Evolutionary conservation across 2,888 invertebrate species (phyloP), one percentile per base, ranked within the genome.

Genomic region (Patella caerulea): DNA sequence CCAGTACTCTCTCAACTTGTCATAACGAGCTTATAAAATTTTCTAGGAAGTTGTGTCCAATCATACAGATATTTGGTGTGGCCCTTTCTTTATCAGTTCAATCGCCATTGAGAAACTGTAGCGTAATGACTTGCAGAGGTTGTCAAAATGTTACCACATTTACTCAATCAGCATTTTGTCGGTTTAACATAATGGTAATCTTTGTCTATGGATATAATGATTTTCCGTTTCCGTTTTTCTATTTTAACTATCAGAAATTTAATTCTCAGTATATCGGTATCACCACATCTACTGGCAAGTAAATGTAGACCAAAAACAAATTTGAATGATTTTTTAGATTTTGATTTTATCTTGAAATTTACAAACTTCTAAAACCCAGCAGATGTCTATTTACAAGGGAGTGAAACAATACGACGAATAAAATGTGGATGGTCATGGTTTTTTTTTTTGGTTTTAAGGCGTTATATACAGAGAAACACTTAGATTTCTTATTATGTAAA

Each of bases 121-220:
- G 65, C 19, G 19, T 65, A 65, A 65, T 65, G 65, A 65, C 65
- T 65, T 65, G 24, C 65, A 65, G 65, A 65, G 65, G 65, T 65
- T 65, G 65, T 65, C 65, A 65, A 65, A 65, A 65, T 65, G 65
- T 65, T 65, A 65, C 65, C 65, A 65, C 65, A 65, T 65, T 65
- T 65, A 65, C 14, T 2, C 65, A 65, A 65, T 65, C 65, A 65
- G 65, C 19, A 65, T 65, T 65, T 65, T 65, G 65, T 24, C 65
- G 19, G 65, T 24, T 65, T 65, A 19, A 65, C 24, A 65, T 12
- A 65, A 65, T 65, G 65, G 65, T 24, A 24, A 65, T 65, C 65
- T 65, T 65, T 65, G 65, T 65, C 24, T 65, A 24, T 24, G 19
- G 24, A 65, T 24, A 65, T 65, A 65, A 65, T 65, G 14, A 65